Percentiles rank a stretch among this genome's conserved stretches.
These are phyloP conservation scores for Holacanthus passer DNA, from an alignment of 2,113 vertebrate genomes.

Conservation along the genomic window DNA sequence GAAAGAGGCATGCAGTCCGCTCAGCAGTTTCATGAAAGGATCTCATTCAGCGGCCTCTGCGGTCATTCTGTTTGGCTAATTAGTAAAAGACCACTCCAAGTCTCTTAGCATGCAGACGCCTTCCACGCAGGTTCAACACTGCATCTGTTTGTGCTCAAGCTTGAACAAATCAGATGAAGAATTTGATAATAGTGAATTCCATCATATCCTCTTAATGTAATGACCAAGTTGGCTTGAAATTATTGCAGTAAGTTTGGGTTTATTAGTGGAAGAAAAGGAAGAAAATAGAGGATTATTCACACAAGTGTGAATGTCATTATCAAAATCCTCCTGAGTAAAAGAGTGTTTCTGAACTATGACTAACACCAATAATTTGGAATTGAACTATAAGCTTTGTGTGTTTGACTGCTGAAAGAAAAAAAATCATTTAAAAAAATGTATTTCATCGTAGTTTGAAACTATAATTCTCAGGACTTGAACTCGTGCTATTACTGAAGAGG, in stretches of 20 bases:
- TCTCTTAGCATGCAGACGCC: constrained; percentile 75
- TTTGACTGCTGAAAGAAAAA: not conserved
- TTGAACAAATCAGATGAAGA: constrained; percentile 34
- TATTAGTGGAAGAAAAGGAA: not conserved
- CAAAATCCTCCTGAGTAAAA: not conserved
- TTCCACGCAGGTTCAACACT: constrained; percentile 40
- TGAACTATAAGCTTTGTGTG: not conserved
- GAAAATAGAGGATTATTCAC: constrained; percentile 11
- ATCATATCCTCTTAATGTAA: constrained; percentile 38
- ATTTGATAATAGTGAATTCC: constrained; percentile 19
- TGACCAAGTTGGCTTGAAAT: not conserved
- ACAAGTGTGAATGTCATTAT: not conserved
- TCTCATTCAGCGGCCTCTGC: constrained; percentile 64
- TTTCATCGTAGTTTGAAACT: constrained; percentile 1
- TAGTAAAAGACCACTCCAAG: constrained; percentile 64
- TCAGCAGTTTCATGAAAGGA: constrained; percentile 71
- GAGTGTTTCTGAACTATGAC: not conserved
- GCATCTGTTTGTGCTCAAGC: constrained; percentile 36
- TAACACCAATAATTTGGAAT: not conserved
- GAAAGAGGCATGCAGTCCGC: constrained; percentile 47
- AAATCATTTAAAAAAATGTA: not conserved
- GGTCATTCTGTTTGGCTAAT: constrained; percentile 67
- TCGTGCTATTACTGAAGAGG: not conserved
- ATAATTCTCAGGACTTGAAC: not conserved
- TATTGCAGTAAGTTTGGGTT: not conserved